Evolutionary conservation across 1,140 invertebrate species (phyloP), one percentile per base, ranked within the genome.

Genomic region (Aphidius ervi): DNA sequence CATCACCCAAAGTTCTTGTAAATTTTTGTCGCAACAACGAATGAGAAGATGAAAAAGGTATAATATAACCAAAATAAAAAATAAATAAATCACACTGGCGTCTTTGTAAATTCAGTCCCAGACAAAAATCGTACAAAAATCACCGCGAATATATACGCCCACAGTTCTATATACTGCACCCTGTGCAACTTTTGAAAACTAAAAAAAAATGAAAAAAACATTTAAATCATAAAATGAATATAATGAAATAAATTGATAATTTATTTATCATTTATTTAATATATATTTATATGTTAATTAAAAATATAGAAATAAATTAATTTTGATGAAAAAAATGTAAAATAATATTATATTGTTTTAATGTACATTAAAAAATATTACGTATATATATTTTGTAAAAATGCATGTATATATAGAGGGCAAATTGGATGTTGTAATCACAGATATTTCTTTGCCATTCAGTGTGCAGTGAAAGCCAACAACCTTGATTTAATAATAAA

Each of bases 401-500:
- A 16, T 16, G 16, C 16, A 16, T 16, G 16, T 16, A 16, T 16
- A 16, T 16, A 16, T 16, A 16, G 16, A 16, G 16, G 16, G 16
- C 16, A 16, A 16, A 16, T 16, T 16, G 16, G 16, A 16, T 16
- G 16, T 16, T 47, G 48, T 50, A 53, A 42, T 20, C 50, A 39
- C 40, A 37, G 20, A 52, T 45, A 43, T 43, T 40, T 8, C 10
- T 62, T 59, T 46, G 60, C 45, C 52, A 58, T 63, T 66, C 64
- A 58, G 40, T 59, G 56, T 45, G 40, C 53, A 70, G 69, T 70
- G 70, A 72, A 73, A 72, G 69, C 70, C 66, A 64, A 68, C 70
- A 72, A 70, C 72, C 72, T 72, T 74, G 69, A 74, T 72, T 74
- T 69, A 70, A 72, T 71, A 72, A 72, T 71, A 74, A 72, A 72